Base-by-base conservation (phyloP, 2,113 vertebrate genomes). In the Struthidea cinerea region DNA sequence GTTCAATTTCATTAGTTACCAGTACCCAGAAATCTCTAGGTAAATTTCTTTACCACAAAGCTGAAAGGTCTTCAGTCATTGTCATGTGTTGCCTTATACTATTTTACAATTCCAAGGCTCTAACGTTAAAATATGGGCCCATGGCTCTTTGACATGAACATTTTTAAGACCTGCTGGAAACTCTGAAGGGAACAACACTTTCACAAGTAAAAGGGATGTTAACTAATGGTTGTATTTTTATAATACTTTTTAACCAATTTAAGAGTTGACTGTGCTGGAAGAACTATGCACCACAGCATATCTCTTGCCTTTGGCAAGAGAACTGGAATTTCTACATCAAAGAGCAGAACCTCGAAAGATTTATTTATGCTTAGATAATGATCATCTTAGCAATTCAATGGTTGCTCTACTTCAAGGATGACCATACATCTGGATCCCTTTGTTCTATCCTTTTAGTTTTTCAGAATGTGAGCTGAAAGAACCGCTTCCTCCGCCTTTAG, bases 61-160 rank as follows among this genome's bases (percentile, higher is more conserved):
- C 33, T 69, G 75, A 86, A 86, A 83, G 84, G 49, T 60, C 41
- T 90, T 86, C 71, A 70, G 59, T 75, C 84, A 61, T 52, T 83
- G 55, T 59, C 41, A 61, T 41, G 49, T 68, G 65, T 37, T 65
- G 27, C 44, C 76, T 21, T 22, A 76, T 17, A 23, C 4, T 87
- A 26, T 93, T 94, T 91, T 85, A 87, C 22, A 86, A 5, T 89
- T 93, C 68, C 63, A 84, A 93, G 27, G 30, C 24, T 84, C 30
- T 55, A 71, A 64, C 46, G 63, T 73, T 69, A 95, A 94, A 95
- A 89, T 70, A 71, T 16, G 88, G 37, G 33, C 59, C 80, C 81
- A 49, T 0, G 0, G 47, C 47, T 8, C 47, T 90, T 53, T 0
- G 1, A 60, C 33, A 67, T 17, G 60, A 74, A 78, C 13, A 41